Conservation (phyloP, 1,140 invertebrate genomes). For the Elymnias hypermnestra region DNA sequence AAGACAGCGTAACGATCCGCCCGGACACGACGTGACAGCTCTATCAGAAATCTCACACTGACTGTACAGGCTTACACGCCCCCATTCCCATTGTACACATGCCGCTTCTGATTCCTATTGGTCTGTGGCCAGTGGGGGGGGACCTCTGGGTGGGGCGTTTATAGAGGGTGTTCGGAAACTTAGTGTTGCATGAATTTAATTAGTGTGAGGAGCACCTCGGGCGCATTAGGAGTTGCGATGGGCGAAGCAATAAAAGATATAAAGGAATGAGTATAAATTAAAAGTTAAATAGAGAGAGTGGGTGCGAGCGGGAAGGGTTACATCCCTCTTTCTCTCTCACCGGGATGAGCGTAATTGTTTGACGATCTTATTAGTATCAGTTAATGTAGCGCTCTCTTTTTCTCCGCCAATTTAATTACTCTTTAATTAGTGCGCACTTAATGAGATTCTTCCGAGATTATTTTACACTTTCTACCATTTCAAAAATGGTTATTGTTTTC, state of each 20-base stretch:
- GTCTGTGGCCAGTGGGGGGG: constrained; percentile 26
- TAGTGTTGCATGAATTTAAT: constrained; percentile 76
- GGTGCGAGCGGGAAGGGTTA: constrained; percentile 34
- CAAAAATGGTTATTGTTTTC: constrained; percentile 6
- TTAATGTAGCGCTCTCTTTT: constrained; percentile 72
- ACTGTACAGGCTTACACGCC: constrained; percentile 39
- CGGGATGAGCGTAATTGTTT: constrained; percentile 71
- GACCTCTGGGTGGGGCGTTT: constrained; percentile 30
- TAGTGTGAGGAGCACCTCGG: constrained; percentile 71
- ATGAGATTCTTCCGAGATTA: constrained; percentile 57
- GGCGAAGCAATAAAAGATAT: constrained; percentile 76
- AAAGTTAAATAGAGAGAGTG: constrained; percentile 72
- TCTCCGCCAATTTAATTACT: constrained; percentile 69
- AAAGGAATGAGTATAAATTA: constrained; percentile 77
- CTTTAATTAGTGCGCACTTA: constrained; percentile 67
- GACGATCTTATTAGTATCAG: constrained; percentile 76
- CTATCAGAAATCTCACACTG: constrained; percentile 66
- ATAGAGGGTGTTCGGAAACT: constrained; percentile 50
- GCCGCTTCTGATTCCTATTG: constrained; percentile 32
- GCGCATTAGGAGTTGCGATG: constrained; percentile 74
- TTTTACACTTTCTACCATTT: constrained; percentile 28
- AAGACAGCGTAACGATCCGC: constrained; percentile 64
- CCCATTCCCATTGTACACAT: constrained; percentile 25
- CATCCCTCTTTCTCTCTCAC: constrained; percentile 32
- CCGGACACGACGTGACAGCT: constrained; percentile 67